phyloP scores from a whole-genome alignment of 1,140 invertebrate genomes.

The Wiebesia pumilae region DNA sequence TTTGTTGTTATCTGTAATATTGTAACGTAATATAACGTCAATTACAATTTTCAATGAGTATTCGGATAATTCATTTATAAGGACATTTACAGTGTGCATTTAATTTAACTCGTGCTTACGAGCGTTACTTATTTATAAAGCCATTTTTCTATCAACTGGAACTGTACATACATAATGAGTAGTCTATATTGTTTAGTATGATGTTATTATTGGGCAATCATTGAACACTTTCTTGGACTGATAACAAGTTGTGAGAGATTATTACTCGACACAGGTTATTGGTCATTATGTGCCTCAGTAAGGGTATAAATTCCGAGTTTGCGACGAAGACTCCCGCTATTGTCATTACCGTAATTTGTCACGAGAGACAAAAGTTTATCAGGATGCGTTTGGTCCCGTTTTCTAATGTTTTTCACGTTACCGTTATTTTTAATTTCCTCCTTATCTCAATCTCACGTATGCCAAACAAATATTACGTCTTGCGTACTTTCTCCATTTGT shows the following conservation, averaged over 20 bases:
- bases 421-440: neutral
- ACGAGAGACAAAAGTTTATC: neutral
- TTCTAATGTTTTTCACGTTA: neutral
- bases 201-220: neutral
- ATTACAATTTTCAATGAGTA: too few species aligned
- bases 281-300: too few species aligned
- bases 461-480: neutral
- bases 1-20: too few species aligned
- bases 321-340: neutral
- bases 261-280: too few species aligned
- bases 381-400: neutral
- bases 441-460: neutral
- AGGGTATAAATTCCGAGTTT: neutral
- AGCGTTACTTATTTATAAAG: neutral
- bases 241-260: too few species aligned
- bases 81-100: too few species aligned
- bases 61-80: too few species aligned
- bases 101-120: too few species aligned
- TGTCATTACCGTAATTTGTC: neutral
- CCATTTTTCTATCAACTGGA: neutral
- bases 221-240: neutral
- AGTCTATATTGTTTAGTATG: neutral
- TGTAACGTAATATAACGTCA: too few species aligned
- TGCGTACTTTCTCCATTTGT: neutral
- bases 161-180: neutral